Evolutionary conservation across 2,888 invertebrate species (phyloP).

Genomic region (Ypsolopha scabrella): DNA sequence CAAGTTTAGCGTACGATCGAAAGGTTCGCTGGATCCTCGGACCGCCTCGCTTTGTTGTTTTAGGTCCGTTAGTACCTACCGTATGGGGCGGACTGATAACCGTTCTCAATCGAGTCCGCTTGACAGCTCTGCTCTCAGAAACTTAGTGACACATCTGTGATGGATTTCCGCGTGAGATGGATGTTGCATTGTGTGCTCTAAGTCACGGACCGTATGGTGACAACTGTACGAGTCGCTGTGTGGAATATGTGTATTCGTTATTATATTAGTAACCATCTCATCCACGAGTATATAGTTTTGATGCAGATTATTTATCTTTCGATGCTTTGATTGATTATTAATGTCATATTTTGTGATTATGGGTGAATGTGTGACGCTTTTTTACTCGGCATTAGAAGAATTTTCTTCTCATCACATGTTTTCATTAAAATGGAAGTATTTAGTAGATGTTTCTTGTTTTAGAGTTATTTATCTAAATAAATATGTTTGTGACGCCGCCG

Average conservation of each 20-base stretch:
- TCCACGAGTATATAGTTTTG: neutral
- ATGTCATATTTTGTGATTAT: neutral
- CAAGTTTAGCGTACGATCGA: no score
- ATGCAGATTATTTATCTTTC: neutral
- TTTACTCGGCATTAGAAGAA: neutral
- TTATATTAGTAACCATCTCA: no score
- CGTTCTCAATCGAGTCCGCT: no score
- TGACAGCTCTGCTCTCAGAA: no score
- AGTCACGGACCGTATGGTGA: neutral
- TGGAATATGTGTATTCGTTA: no score
- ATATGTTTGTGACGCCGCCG: neutral
- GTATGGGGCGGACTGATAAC: no score
- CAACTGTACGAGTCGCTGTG: neutral
- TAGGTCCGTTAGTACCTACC: no score
- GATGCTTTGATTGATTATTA: neutral
- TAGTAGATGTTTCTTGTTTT: no score
- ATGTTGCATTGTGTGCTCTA: neutral
- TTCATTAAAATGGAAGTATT: neutral
- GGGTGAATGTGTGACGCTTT: neutral
- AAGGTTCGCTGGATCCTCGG: no score
- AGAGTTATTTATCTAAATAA: neutral
- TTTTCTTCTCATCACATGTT: neutral
- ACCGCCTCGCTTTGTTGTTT: no score
- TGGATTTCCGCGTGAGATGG: neutral
- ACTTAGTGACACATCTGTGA: no score